phyloP scores from a whole-genome alignment of 1,140 invertebrate genomes.

The Pseudomyrmex flavicornis region DNA sequence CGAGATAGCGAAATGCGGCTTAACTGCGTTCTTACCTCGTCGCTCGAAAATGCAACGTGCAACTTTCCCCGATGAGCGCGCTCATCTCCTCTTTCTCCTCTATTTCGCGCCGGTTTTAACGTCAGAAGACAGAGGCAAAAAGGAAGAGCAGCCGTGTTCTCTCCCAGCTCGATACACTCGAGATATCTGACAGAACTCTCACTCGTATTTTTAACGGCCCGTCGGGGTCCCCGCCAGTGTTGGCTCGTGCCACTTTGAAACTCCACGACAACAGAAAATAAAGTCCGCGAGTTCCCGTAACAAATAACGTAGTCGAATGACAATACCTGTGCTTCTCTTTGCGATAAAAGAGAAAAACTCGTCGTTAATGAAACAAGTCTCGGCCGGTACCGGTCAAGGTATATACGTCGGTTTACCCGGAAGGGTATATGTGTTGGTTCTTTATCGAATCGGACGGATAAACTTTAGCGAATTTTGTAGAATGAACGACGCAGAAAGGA shows the following conservation, averaged over 20 bases:
- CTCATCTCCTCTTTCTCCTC: neutral
- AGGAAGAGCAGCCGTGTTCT: slow-evolving; percentile 43
- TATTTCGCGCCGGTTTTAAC: slow-evolving; percentile 17
- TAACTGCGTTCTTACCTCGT: slow-evolving; percentile 42
- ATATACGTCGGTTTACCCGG: too few relatives aligned
- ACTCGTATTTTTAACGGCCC: slow-evolving; percentile 47
- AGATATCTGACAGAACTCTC: neutral
- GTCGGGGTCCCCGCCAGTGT: neutral
- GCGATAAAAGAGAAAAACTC: slow-evolving; percentile 22
- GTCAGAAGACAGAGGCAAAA: slow-evolving; percentile 41
- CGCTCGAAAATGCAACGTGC: slow-evolving; percentile 30
- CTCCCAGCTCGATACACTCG: slow-evolving; percentile 27
- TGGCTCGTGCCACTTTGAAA: slow-evolving; percentile 41
- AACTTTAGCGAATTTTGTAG: slow-evolving; percentile 8
- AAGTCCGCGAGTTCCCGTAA: slow-evolving; percentile 28
- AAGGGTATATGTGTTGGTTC: neutral
- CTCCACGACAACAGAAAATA: slow-evolving; percentile 43
- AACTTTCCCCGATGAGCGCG: slow-evolving; percentile 22
- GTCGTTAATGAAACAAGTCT: slow-evolving; percentile 41
- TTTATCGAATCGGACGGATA: neutral
- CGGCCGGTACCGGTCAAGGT: neutral
- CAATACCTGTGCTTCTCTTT: neutral
- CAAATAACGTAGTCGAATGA: slow-evolving; percentile 37
- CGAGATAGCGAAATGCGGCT: slow-evolving; percentile 21
- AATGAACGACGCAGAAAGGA: neutral